phyloP scores from a whole-genome alignment of 2,888 invertebrate genomes.

The Drosophila pegasa region DNA sequence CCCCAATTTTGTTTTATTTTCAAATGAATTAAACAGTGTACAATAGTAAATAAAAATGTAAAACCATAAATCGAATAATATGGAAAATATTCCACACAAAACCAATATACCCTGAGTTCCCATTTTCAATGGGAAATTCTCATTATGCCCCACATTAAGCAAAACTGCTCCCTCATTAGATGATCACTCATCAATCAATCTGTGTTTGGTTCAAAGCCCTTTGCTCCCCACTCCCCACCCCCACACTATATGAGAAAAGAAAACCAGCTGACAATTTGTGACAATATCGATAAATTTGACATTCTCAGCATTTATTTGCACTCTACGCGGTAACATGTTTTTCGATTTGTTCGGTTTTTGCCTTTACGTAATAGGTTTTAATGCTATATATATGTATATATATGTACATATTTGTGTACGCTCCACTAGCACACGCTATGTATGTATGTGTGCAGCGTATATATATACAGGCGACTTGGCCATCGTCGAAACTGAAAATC shows the following conservation, averaged over 20 bases:
- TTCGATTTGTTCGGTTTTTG: conserved; percentile 44
- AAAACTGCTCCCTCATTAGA: no score
- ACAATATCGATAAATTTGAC: conserved; percentile 30
- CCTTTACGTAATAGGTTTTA: conserved; percentile 17
- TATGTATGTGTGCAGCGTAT: conserved; percentile 17
- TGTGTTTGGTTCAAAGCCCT: background rate
- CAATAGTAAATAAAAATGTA: no score
- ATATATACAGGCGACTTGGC: conserved; percentile 31
- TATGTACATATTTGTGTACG: conserved; percentile 3
- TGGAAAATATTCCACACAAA: no score
- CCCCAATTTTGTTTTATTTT: no score
- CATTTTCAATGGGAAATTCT: no score
- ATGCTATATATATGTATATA: conserved; percentile 34
- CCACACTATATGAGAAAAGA: no score
- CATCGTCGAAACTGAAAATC: conserved; percentile 45
- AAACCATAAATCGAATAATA: no score
- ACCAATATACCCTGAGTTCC: no score
- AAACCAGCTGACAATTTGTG: background rate
- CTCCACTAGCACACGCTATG: conserved; percentile 4
- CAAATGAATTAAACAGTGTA: no score
- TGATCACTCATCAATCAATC: no score
- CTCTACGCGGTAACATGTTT: conserved; percentile 54
- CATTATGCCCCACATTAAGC: no score
- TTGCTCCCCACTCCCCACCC: background rate
- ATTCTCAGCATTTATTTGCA: conserved; percentile 56